Percentiles rank a stretch among this genome's conserved stretches.
phyloP scores from a whole-genome alignment of 2,797 vertebrate genomes.

The Pagetopsis macropterus region DNA sequence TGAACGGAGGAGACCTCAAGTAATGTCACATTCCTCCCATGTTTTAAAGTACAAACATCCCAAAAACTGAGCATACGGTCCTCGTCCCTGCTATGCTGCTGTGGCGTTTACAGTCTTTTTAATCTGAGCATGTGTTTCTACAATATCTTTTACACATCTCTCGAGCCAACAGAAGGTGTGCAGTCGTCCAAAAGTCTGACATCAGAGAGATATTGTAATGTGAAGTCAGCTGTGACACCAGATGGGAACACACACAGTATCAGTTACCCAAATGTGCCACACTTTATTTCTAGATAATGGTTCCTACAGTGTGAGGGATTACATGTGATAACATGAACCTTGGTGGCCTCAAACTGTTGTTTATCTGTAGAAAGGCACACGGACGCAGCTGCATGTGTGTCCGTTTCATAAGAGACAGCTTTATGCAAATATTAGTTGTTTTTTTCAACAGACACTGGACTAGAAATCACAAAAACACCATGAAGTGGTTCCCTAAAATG shows the following conservation, averaged over 20 bases:
- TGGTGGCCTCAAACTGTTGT: neutral
- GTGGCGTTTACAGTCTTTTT: neutral
- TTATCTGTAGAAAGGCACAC: neutral
- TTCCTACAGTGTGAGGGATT: neutral
- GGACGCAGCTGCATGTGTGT: neutral
- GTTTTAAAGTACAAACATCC: constrained; percentile 7
- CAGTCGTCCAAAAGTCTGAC: too few relatives aligned
- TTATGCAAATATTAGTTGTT: neutral
- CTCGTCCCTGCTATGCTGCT: neutral
- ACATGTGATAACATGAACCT: neutral
- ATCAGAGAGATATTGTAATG: neutral
- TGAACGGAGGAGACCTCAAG: constrained; percentile 95
- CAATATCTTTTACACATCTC: neutral
- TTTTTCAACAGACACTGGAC: neutral
- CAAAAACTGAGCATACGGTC: constrained; percentile 4
- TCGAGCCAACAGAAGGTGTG: neutral
- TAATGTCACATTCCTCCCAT: constrained; percentile 71
- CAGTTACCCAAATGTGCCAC: neutral
- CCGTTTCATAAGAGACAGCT: neutral
- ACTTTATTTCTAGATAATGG: neutral
- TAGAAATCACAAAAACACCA: neutral
- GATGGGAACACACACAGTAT: neutral
- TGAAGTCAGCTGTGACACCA: neutral
- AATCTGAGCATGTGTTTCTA: neutral
- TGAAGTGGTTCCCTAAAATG: neutral